phyloP scores from a whole-genome alignment of 2,113 vertebrate species.

The Eulacestoma nigropectus region DNA sequence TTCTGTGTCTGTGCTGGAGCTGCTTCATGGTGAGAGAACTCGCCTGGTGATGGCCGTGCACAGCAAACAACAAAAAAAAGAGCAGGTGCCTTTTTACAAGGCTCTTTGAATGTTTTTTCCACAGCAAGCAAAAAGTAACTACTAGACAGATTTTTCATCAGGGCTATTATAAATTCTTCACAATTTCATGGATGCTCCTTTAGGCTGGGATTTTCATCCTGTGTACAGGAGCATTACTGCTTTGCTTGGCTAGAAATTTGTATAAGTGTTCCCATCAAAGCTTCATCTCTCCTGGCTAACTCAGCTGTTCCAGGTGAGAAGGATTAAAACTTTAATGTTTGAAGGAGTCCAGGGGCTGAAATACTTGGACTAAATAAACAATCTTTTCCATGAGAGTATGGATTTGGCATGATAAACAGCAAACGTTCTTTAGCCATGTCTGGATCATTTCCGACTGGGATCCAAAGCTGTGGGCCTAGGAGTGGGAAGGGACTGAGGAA shows the following conservation, averaged over 20 bases:
- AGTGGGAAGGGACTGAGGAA: background rate
- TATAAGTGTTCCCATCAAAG: constrained; percentile 3
- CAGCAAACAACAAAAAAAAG: background rate
- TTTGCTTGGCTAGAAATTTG: background rate
- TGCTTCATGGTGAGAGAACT: background rate
- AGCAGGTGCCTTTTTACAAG: background rate
- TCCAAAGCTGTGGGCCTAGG: background rate
- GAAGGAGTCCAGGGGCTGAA: background rate
- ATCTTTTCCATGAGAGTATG: background rate
- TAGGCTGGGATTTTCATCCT: background rate
- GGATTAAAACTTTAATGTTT: constrained; percentile 1
- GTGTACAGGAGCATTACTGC: background rate
- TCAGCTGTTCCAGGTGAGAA: constrained; percentile 12
- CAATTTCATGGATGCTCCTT: background rate
- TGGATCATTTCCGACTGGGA: background rate
- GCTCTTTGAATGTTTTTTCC: background rate
- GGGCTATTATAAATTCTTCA: background rate
- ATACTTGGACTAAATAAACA: background rate
- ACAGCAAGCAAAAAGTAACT: background rate
- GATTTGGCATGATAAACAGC: background rate
- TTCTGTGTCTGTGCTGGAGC: background rate
- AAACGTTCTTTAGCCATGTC: background rate
- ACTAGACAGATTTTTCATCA: background rate
- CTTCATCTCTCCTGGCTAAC: background rate
- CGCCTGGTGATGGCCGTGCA: background rate